Conservation (phyloP, 1,140 invertebrate genomes). For the Galendromus occidentalis region DNA sequence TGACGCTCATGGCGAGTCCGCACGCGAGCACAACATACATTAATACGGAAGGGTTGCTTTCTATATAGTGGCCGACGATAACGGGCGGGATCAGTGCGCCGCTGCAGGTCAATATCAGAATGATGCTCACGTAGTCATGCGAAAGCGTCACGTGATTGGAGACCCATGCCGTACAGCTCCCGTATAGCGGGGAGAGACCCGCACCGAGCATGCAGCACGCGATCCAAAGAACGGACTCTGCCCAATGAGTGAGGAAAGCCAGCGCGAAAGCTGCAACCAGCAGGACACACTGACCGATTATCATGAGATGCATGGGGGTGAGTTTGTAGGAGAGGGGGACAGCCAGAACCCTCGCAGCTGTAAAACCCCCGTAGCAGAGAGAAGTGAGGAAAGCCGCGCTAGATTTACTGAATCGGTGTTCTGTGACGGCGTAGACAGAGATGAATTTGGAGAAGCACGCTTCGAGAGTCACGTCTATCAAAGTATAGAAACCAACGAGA, state of each 20-base stretch:
- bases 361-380: constrained; percentile 1
- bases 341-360: not conserved
- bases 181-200: constrained; percentile 33
- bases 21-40: constrained; percentile 21
- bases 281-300: not conserved
- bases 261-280: not conserved
- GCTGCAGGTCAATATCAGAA: constrained; percentile 30
- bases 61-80: constrained; percentile 26
- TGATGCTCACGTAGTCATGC: constrained; percentile 31
- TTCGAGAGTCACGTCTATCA: constrained; percentile 2
- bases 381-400: not conserved
- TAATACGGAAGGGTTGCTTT: constrained; percentile 24
- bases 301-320: constrained; percentile 3
- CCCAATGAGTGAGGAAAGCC: not conserved
- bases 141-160: constrained; percentile 31
- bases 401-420: not conserved
- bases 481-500: not conserved
- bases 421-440: constrained; percentile 7
- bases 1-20: not conserved
- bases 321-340: not conserved
- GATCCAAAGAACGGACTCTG: constrained; percentile 25
- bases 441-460: constrained; percentile 2
- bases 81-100: constrained; percentile 32
- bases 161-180: constrained; percentile 31
- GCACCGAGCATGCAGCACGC: constrained; percentile 29